Evolutionary conservation across 2,797 vertebrate species (phyloP), one percentile per base, ranked within the genome.

Genomic region (Poecilia wingei): DNA sequence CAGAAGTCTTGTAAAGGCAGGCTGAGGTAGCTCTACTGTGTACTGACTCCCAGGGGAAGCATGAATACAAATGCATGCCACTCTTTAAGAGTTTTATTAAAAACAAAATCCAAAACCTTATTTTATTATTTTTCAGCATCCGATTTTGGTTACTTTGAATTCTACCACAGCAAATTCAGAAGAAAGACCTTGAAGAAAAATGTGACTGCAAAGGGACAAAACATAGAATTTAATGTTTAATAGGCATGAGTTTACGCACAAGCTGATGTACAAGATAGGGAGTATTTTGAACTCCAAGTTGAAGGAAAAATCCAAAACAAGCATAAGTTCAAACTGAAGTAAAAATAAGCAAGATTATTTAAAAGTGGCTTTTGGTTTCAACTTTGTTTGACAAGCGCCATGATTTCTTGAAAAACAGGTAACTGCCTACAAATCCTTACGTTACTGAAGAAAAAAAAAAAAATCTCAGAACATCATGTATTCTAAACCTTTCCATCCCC

Each of bases 381-480:
- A 68, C 20, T 68, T 41, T 41, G 1, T 68, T 68, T 39, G 33
- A 68, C 36, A 68, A 41, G 12, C 64, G 12, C 20, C 64, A 41
- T 39, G 7, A 68, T 41, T 68, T 41, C 74, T 47, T 14, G n/a
- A 69, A 69, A 69, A 43, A 69, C 39, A 69, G 25, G 4, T n/a
- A n/a, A 43, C 5, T 14, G 12, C 22, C 12, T 22, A 43, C 22
- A 36, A 25, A 73, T 9, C 45, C 28, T 49, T 49, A 51, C 20
- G 22, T 93, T 92, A 92, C 85, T 88, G n/a, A 80, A 69, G 33
- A 36, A 36, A 36, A 36, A 81, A 82, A 74, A 33, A 80, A 68
- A 81, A 82, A 72, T 76, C 61, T 77, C 73, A 81, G 45, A 49
- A 77, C 69, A 28, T 76, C 71, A 75, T 43, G 43, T 78, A 74